These are phyloP conservation scores for Menura novaehollandiae DNA, from an alignment of 2,113 vertebrate species.

Conservation along the genomic window DNA sequence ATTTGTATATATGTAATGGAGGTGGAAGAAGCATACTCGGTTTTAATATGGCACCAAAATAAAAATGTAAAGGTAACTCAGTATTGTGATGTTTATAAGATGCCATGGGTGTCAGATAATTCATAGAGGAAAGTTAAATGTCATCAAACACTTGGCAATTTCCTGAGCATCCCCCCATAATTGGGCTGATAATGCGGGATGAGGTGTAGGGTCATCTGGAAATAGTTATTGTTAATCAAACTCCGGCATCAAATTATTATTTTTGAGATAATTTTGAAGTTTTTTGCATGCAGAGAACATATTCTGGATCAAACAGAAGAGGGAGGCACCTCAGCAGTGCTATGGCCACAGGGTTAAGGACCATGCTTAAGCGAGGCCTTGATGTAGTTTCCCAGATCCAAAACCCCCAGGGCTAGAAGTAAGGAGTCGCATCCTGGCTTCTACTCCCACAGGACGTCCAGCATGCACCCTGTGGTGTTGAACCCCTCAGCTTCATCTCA, in stretches of 20 bases:
- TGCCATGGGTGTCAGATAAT: not conserved
- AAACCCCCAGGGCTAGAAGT: not conserved
- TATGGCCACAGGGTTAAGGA: not conserved
- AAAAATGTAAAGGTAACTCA: not conserved
- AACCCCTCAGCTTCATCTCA: not conserved
- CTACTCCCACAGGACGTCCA: not conserved
- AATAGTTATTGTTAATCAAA: not conserved
- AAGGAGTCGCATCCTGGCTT: not conserved
- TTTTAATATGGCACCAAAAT: not conserved
- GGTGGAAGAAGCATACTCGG: not conserved
- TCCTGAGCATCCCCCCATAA: not conserved
- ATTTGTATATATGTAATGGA: not conserved
- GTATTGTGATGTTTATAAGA: not conserved
- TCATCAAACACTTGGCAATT: not conserved
- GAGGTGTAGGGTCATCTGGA: not conserved
- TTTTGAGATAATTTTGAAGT: not conserved
- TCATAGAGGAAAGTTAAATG: not conserved
- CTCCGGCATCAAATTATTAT: not conserved
- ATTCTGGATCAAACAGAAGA: not conserved
- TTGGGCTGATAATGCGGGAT: not conserved
- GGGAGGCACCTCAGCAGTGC: not conserved
- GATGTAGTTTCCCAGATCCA: not conserved
- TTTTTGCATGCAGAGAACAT: not conserved
- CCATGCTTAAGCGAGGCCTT: accelerated
- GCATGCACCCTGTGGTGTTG: not conserved